Percentiles rank a stretch among this genome's conserved stretches.
Conservation (phyloP, 1,140 invertebrate genomes). For the Galleria mellonella region DNA sequence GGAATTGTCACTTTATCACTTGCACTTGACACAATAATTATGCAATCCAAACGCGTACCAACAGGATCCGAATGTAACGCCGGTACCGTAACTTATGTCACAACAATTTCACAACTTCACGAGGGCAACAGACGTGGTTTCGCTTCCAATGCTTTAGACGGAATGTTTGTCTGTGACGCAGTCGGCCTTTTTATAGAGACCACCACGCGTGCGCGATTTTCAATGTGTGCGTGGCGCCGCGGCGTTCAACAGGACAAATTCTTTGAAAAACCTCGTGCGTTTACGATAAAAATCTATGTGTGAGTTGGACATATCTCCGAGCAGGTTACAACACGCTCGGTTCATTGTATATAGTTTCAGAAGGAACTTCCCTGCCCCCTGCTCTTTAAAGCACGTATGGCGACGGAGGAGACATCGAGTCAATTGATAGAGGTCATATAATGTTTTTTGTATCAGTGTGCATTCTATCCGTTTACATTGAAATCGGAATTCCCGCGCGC, state of each 20-base stretch:
- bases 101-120: slow-evolving; percentile 61
- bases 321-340: slow-evolving; percentile 15
- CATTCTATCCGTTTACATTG: slow-evolving; percentile 29
- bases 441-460: slow-evolving; percentile 18
- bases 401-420: slow-evolving; percentile 1
- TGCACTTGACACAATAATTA: slow-evolving; percentile 33
- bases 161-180: slow-evolving; percentile 37
- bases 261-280: slow-evolving; percentile 30
- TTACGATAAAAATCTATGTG: slow-evolving; percentile 7
- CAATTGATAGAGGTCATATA: not conserved
- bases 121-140: slow-evolving; percentile 26
- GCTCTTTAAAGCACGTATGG: not conserved
- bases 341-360: not conserved
- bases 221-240: slow-evolving; percentile 37
- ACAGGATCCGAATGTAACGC: not conserved
- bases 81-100: slow-evolving; percentile 43
- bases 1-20: slow-evolving; percentile 41
- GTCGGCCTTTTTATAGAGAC: slow-evolving; percentile 22
- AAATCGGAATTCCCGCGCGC: slow-evolving; percentile 32
- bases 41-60: slow-evolving; percentile 15
- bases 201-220: slow-evolving; percentile 26
- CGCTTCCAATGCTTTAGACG: slow-evolving; percentile 18
- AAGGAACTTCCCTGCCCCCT: slow-evolving; percentile 4
- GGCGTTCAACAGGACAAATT: slow-evolving; percentile 33
- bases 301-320: slow-evolving; percentile 23